Conservation (phyloP, 2,113 vertebrate genomes). For the Cyphomyrus discorhynchus region DNA sequence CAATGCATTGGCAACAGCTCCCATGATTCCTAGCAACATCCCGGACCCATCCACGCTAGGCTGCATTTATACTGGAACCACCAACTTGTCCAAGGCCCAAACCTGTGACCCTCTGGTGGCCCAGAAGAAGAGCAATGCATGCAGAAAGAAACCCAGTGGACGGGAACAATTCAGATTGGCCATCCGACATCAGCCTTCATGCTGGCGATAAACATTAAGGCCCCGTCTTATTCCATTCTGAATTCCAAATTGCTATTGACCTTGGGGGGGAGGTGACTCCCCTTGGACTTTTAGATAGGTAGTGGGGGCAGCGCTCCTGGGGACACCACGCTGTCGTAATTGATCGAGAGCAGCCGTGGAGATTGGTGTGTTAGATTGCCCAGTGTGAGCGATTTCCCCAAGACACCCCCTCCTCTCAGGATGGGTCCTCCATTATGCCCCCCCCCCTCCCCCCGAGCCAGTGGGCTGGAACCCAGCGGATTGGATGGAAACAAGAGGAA, state of each 20-base stretch:
- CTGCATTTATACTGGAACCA: background rate
- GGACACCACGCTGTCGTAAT: background rate
- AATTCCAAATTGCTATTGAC: conserved; percentile 16
- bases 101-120: background rate
- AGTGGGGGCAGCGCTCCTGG: background rate
- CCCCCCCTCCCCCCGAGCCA: background rate
- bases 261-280: background rate
- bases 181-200: background rate
- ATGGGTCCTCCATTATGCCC: background rate
- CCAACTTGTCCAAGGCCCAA: background rate
- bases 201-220: background rate
- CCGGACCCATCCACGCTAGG: background rate
- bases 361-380: background rate
- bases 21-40: background rate
- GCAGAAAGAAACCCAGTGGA: background rate
- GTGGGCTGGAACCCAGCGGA: background rate
- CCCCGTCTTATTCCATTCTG: background rate
- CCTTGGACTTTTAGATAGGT: background rate
- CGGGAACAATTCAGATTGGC: background rate
- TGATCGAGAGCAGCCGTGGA: background rate
- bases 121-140: background rate
- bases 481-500: background rate
- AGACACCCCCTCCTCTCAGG: background rate
- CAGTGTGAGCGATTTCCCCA: background rate
- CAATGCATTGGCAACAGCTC: background rate